Evolutionary conservation across 2,113 vertebrate genomes (phyloP).

Genomic region (Paradisaea rubra): DNA sequence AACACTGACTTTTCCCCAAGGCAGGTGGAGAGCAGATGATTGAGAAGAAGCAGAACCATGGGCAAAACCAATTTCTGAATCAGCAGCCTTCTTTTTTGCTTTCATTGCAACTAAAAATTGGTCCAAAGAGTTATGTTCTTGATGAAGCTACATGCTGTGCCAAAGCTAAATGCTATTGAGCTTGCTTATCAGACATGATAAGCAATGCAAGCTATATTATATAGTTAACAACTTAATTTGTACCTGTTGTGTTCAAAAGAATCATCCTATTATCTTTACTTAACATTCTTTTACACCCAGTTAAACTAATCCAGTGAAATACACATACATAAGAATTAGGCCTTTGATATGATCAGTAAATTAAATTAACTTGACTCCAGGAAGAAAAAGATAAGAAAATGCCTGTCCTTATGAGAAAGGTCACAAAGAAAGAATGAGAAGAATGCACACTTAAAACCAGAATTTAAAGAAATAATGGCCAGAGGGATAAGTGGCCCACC

Average conservation of each 20-base stretch:
- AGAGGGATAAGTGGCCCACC: neutral
- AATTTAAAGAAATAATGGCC: neutral
- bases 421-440: conserved; percentile 34
- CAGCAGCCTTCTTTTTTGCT: neutral
- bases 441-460: neutral
- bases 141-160: conserved; percentile 4
- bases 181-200: conserved; percentile 55
- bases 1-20: neutral
- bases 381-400: conserved; percentile 61
- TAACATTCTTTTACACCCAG: conserved; percentile 52
- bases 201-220: conserved; percentile 43
- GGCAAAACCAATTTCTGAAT: neutral
- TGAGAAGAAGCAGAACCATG: neutral
- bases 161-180: conserved; percentile 40
- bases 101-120: neutral
- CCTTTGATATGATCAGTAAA: conserved; percentile 65
- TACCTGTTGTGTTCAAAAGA: conserved; percentile 55
- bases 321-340: conserved; percentile 51
- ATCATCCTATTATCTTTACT: conserved; percentile 64
- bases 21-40: neutral
- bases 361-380: conserved; percentile 67
- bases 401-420: conserved; percentile 39
- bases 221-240: conserved; percentile 54
- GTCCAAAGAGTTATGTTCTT: conserved; percentile 20
- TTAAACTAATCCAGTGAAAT: conserved; percentile 58